Base-by-base conservation (phyloP, 2,113 vertebrate species). In the Neotoma lepida region DNA sequence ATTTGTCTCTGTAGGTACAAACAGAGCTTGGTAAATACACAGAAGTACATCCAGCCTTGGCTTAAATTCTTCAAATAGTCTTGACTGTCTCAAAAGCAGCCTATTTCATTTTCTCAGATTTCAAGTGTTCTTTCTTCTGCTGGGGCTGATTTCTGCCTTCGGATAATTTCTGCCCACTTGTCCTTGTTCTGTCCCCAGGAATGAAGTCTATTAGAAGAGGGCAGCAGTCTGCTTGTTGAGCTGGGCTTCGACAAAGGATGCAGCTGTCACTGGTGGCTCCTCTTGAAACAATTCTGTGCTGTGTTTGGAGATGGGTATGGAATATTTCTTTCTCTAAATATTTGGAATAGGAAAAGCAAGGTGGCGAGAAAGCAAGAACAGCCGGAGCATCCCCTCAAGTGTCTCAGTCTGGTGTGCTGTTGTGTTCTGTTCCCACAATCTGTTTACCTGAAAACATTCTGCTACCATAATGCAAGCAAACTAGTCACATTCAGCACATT, bases 1-100 rank as follows among this genome's bases (percentile, higher is more conserved):
- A 39, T 94, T 95, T 95, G 41, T 91, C 61, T 87, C 44, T 80
- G 46, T 70, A 91, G 77, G 88, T 78, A 94, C 80, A 94, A 88
- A 76, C 41, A 85, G 44, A 95, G 10, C 71, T 94, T 91, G 70
- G 33, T 93, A 86, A 90, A 94, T 73, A 85, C 20, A 88, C 63
- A 93, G 44, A 54, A 86, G 51, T 49, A 12, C 54, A 63, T 80
- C 68, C 87, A 87, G 85, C 33, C 63, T 94, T 89, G 88, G 41
- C 77, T 96, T 95, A 78, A 94, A 89, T 84, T 96, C 71, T 89
- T 96, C 84, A 91, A 93, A 93, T 87, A 73, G 73, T 88, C 63
- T 91, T 90, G 77, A 56, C 85, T 92, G 63, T 44, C 71, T 61
- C 33, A 24, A 91, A 96, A 28, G n/a, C 49, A 94, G 28, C 44